A percentile compares a stretch with the other conserved stretches of the same genome.
Evolutionary conservation across 2,888 invertebrate genomes (phyloP).

Genomic region (Tetranychus truncatus): DNA sequence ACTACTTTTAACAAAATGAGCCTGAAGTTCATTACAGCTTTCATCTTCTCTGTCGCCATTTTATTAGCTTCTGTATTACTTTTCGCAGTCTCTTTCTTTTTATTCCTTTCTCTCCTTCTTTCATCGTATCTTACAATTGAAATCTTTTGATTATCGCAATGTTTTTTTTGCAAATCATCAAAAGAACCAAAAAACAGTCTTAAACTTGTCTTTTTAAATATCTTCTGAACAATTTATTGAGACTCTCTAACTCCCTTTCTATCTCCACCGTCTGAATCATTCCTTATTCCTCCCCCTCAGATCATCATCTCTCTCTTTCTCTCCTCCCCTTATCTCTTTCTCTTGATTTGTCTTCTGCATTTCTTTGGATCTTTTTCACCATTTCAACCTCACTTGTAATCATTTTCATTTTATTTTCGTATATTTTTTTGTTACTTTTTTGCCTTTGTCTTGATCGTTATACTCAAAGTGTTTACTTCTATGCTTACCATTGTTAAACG

Average conservation of each 20-base stretch:
- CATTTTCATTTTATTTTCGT: neutral
- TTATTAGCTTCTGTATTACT: too few species aligned
- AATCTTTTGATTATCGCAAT: too few species aligned
- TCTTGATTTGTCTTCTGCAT: neutral
- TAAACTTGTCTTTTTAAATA: neutral
- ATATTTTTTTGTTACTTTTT: neutral
- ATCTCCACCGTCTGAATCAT: neutral
- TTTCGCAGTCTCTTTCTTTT: too few species aligned
- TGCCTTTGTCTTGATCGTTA: neutral
- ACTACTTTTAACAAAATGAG: too few species aligned
- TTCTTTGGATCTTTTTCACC: neutral
- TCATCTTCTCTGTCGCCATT: too few species aligned
- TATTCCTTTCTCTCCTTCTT: too few species aligned
- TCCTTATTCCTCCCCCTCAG: neutral
- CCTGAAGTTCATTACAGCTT: too few species aligned
- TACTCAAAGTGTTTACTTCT: neutral
- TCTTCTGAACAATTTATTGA: neutral
- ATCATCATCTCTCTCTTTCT: slow-evolving; percentile 6
- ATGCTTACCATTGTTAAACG: neutral
- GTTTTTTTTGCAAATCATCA: neutral
- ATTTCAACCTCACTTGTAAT: neutral
- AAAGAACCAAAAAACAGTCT: neutral
- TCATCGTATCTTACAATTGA: too few species aligned
- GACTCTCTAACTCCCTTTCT: slow-evolving; percentile 6
- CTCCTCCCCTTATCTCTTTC: neutral